phyloP scores from a whole-genome alignment of 2,797 vertebrate genomes.

The Ptychadena robeensis region DNA sequence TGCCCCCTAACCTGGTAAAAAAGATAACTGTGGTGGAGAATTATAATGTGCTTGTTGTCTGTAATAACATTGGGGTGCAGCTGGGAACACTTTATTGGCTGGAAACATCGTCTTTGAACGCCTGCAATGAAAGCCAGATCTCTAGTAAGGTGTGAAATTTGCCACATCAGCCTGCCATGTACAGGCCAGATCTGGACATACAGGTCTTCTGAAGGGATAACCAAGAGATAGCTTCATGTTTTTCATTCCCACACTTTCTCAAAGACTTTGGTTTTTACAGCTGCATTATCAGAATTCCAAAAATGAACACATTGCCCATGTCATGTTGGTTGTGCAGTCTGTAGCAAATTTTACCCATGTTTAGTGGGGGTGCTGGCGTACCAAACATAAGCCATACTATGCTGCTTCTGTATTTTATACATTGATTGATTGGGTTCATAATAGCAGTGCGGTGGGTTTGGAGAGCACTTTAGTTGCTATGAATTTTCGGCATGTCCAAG shows the following conservation, averaged over 20 bases:
- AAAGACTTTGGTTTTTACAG: constrained; percentile 9
- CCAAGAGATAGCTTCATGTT: background rate
- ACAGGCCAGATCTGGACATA: background rate
- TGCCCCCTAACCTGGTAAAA: constrained; percentile 22
- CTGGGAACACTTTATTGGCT: constrained; percentile 70
- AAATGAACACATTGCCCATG: background rate
- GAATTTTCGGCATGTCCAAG: too few relatives aligned
- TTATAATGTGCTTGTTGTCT: constrained; percentile 58
- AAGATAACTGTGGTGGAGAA: constrained; percentile 37
- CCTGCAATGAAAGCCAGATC: background rate
- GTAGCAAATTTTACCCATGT: too few relatives aligned
- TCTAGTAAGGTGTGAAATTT: constrained; percentile 38
- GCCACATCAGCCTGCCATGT: background rate
- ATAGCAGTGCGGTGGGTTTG: too few relatives aligned
- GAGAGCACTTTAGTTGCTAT: too few relatives aligned
- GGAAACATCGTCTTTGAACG: constrained; percentile 65
- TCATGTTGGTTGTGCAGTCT: background rate
- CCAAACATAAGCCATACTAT: too few relatives aligned
- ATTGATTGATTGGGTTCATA: too few relatives aligned
- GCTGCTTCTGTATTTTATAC: too few relatives aligned
- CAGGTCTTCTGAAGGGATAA: background rate
- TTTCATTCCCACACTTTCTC: constrained; percentile 3
- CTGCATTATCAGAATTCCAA: background rate
- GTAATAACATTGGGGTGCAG: constrained; percentile 70
- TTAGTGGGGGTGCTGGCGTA: too few relatives aligned